Conservation (phyloP, 1,140 invertebrate species). For the Zaprionus nigranus region DNA sequence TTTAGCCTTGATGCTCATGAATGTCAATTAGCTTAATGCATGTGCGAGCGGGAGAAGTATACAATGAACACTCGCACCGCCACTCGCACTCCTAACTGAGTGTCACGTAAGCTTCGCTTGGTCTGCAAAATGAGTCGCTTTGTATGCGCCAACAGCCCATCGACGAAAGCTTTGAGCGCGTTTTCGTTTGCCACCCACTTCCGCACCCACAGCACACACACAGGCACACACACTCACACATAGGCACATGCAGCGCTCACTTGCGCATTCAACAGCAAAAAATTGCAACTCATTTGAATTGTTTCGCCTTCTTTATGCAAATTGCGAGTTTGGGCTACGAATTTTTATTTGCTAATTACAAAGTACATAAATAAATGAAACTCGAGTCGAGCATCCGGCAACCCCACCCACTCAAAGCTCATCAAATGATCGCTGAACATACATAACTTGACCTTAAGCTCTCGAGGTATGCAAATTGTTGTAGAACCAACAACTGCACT, state of each 20-base stretch:
- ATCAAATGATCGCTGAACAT: background rate
- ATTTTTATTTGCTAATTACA: constrained; percentile 78
- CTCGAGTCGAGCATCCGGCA: background rate
- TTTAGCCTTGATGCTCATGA: constrained; percentile 78
- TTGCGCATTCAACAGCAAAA: constrained; percentile 54
- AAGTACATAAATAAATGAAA: constrained; percentile 53
- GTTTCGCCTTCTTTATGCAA: constrained; percentile 76
- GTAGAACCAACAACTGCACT: background rate
- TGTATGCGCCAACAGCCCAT: constrained; percentile 66
- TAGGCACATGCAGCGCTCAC: constrained; percentile 16
- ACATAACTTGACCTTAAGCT: constrained; percentile 16
- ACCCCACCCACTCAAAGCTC: constrained; percentile 6
- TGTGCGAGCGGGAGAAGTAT: constrained; percentile 11
- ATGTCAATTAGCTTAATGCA: constrained; percentile 73
- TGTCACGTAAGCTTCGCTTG: constrained; percentile 53
- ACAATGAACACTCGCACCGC: constrained; percentile 14
- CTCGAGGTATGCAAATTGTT: background rate
- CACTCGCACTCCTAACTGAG: constrained; percentile 1
- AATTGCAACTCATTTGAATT: constrained; percentile 74
- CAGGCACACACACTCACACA: background rate
- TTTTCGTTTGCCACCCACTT: constrained; percentile 60
- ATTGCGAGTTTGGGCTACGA: constrained; percentile 55
- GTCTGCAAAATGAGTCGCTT: constrained; percentile 68
- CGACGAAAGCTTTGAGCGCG: constrained; percentile 36
- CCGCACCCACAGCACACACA: constrained; percentile 43